Evolutionary conservation across 1,140 invertebrate genomes (phyloP), one percentile per base, ranked within the genome.

Genomic region (Leptestheria dahalacensis): DNA sequence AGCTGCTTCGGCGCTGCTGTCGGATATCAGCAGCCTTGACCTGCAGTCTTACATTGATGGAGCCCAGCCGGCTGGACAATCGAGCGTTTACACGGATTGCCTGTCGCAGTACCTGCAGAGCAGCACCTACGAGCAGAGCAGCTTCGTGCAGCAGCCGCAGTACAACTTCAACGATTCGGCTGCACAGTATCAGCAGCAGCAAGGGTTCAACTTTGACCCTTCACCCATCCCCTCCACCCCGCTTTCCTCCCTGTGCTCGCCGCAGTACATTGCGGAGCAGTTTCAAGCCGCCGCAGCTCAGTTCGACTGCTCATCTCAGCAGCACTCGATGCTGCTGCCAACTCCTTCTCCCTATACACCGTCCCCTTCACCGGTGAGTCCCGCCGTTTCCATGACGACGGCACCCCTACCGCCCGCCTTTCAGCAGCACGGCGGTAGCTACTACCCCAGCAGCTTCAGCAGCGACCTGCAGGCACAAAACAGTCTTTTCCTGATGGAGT

Each of bases 251-350:
- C 24, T 55, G 25, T 55, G 53, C 26, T 55, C 53, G 21, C 55
- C 72, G 72, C 74, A 65, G 64, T 55, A 55, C 11, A 25, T 55
- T 18, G 26, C 26, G 53, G 26, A 55, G 15, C 28, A 55, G 26
- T 20, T 29, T 4, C 28, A 55, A 3, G 0, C 11, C 24, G 33
- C 33, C 23, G 23, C 59, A 56, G 60, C 33, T 21, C 23, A 28
- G 41, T 23, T 54, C 47, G n/a, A 50, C 49, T 21, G 29, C 29
- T 18, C 24, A 28, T 24, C 24, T 29, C 52, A 60, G 29, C 23
- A 58, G 56, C 48, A 41, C 24, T 58, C 58, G 58, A 57, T 18
- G 46, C 48, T 24, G 23, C 47, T 15, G 26, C 53, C 47, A 21
- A 48, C 21, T 41, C 57, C 47, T 33, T 63, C 25, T 21, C 64